Base-by-base conservation (phyloP, 2,888 invertebrate genomes). In the Oscheius sp. region DNA sequence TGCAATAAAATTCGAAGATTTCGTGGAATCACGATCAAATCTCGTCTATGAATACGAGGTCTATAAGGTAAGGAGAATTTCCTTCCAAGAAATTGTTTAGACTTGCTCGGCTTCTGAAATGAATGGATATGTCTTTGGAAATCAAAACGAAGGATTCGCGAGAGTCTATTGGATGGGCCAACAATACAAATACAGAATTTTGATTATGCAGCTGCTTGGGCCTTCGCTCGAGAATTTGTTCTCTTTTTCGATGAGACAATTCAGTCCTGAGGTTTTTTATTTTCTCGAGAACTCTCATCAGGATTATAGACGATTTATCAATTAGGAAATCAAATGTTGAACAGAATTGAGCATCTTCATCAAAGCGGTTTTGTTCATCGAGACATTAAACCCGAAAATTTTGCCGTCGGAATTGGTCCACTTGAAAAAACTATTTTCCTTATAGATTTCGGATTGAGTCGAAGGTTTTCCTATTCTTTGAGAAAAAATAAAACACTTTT, bases 321-420 rank as follows among this genome's bases (percentile, higher is more conserved):
- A 6, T 58, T 81, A 23, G 82, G 75, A 23, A 66, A 61, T 12
- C 80, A 81, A 53, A 79, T 82, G 75, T 64, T 82, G 53, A 68
- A 70, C 23, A 73, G 82, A 12, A 69, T 82, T 12, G 33, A 75
- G 50, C 76, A 78, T 46, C 57, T 82, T 29, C 82, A 82, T 86
- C 82, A 88, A 87, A 65, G 74, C 5, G 80, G 80, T 12, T 74
- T 67, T 42, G 34, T 80, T 8, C 81, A 80, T 33, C 73, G 79
- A 15, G 80, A 80, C 63, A 37, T 80, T 52, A 80, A 80, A 31
- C 79, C 81, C 33, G 80, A 81, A 52, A 80, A 81, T 58, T 83
- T 82, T 65, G 57, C 82, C 25, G 73, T 82, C 57, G 82, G 82
- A 1, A 45, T 82, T 8, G 64, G 63, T 8, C 64, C 70, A 8